Conservation (phyloP, 2,113 vertebrate species). For the Progne subis region DNA sequence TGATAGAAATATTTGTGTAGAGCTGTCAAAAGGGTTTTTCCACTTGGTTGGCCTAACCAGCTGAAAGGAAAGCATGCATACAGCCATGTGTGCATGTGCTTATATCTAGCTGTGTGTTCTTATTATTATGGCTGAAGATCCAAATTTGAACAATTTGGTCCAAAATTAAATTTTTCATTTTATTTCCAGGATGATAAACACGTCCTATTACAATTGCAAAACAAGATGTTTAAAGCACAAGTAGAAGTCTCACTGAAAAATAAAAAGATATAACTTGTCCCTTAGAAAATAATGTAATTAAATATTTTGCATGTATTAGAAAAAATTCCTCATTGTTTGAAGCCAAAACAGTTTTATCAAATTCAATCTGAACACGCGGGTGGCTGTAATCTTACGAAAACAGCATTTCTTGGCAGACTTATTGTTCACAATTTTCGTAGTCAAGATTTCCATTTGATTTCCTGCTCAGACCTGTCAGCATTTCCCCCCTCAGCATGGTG, state of each 20-base stretch:
- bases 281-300: neutral
- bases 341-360: neutral
- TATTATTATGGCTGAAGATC: neutral
- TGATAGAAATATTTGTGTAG: neutral
- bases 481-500: no score
- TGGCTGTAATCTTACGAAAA: neutral
- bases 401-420: neutral
- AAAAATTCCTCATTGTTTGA: neutral
- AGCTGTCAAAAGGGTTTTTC: conserved; percentile 28
- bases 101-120: neutral
- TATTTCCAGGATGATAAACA: neutral
- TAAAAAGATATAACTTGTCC: neutral
- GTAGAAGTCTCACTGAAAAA: neutral
- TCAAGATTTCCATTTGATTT: neutral
- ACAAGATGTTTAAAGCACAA: neutral
- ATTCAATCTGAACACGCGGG: neutral
- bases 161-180: neutral
- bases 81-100: neutral
- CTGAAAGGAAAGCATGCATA: neutral
- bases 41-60: neutral
- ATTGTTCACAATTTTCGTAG: neutral
- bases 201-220: neutral
- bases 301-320: neutral
- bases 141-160: neutral
- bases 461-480: neutral